Base-by-base conservation (phyloP, 2,888 invertebrate genomes). In the Callimorpha dominula region DNA sequence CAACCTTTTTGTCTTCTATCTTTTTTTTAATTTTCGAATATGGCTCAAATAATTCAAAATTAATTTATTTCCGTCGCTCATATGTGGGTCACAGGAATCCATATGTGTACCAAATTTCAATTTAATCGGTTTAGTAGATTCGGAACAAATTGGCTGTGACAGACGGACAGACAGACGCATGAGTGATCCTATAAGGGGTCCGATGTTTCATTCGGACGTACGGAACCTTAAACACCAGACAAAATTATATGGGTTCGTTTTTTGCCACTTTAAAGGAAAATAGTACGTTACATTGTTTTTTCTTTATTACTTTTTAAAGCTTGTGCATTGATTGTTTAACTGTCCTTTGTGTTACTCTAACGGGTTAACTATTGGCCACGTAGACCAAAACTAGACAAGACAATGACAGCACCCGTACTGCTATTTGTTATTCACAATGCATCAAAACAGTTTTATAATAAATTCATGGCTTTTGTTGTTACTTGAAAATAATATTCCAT, bases 401-500 rank as follows among this genome's bases (percentile, higher is more conserved):
- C 67, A 74, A 74, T 60, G 68, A 67, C 67, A 64, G 50, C 70
- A 70, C 62, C 46, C 20, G 54, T 64, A 42, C 7, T 31, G 14
- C 70, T 68, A 65, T 50, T 74, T 71, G 60, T 57, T 68, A 74
- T 74, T 74, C 73, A 70, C 12, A 42, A 76, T 72, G 57, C 70
- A 60, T 74, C 71, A 79, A 73, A 46, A 15, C 68, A 79, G 74
- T 82, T 81, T 77, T 77, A 75, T 76, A 66, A 75, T 73, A 74
- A 50, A 65, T 63, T 63, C 67, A 54, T 73, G 73, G 76, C 69
- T 70, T 74, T 71, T 68, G 73, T 75, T 81, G 72, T 74, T 82
- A 79, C 82, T 74, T 79, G 76, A 82, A 82, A 82, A 46, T 73
- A 66, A 52, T 70, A 46, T 70, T 75, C 63, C 72, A 70, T 74